Evolutionary conservation across 2,888 invertebrate genomes (phyloP).

Genomic region (Brachyptera putata): DNA sequence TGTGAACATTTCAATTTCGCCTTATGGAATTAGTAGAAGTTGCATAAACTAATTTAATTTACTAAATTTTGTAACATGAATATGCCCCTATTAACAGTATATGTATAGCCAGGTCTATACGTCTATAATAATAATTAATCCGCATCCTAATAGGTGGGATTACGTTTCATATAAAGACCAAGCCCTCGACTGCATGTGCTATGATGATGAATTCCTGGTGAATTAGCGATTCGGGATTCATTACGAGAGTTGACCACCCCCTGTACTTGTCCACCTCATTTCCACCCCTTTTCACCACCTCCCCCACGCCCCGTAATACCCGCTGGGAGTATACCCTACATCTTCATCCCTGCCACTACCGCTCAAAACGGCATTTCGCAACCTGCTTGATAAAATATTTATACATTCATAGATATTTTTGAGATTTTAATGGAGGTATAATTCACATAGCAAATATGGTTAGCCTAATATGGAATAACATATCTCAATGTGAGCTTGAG

Average conservation of each 20-base stretch:
- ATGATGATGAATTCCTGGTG: conserved; percentile 16
- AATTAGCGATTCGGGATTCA: conserved; percentile 18
- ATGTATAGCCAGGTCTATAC: background rate
- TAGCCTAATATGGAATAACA: too few relatives aligned
- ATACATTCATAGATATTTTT: too few relatives aligned
- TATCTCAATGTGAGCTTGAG: too few relatives aligned
- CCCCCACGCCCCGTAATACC: background rate
- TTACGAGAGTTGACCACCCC: conserved; percentile 15
- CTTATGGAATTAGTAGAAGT: too few relatives aligned
- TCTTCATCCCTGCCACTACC: background rate
- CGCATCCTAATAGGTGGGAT: background rate
- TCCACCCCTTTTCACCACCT: background rate
- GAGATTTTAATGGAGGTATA: too few relatives aligned
- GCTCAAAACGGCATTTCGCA: background rate
- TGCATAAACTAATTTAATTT: conserved; percentile 19
- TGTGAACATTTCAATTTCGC: too few relatives aligned
- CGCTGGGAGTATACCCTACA: background rate
- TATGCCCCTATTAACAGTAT: background rate
- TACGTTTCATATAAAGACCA: background rate
- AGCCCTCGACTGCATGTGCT: background rate
- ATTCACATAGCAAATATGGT: too few relatives aligned
- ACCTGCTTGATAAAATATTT: background rate
- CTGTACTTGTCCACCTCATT: background rate
- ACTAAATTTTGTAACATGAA: conserved; percentile 11
- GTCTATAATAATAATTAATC: conserved; percentile 7